phyloP scores from a whole-genome alignment of 2,113 vertebrate genomes.

The Pitta sordida region DNA sequence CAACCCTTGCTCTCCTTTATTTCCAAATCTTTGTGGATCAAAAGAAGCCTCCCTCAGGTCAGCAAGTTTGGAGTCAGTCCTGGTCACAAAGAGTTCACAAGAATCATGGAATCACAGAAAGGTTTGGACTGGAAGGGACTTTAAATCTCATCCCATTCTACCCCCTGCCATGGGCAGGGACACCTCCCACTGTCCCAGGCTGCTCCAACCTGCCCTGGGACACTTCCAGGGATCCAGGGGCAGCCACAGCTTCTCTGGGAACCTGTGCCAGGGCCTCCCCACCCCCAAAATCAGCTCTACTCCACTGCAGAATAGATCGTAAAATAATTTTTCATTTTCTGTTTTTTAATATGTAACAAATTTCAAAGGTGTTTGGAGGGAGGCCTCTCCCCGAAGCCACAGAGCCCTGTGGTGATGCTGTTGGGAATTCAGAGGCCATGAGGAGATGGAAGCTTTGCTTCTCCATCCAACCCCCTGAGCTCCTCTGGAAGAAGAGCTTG shows the following conservation, averaged over 20 bases:
- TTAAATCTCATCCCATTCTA: neutral
- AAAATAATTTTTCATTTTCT: neutral
- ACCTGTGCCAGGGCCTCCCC: neutral
- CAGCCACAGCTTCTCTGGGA: neutral
- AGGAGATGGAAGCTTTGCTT: neutral
- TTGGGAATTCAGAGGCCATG: neutral
- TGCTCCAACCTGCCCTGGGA: fast-evolving
- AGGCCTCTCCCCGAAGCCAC: neutral
- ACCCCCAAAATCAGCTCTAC: neutral
- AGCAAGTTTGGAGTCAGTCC: neutral
- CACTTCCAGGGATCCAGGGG: neutral
- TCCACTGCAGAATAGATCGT: neutral
- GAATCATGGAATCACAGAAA: neutral
- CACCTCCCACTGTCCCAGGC: fast-evolving
- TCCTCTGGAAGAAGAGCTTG: fast-evolving
- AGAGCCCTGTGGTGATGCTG: neutral
- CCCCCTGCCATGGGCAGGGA: neutral
- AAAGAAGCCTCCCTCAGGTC: neutral
- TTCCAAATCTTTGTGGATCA: neutral
- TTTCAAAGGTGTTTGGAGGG: neutral
- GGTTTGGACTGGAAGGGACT: neutral
- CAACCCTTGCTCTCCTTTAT: neutral
- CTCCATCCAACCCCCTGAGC: neutral
- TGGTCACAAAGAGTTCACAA: fast-evolving
- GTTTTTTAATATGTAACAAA: fast-evolving